Base-by-base conservation (phyloP, 2,113 vertebrate genomes). In the Tonatia bakeri region DNA sequence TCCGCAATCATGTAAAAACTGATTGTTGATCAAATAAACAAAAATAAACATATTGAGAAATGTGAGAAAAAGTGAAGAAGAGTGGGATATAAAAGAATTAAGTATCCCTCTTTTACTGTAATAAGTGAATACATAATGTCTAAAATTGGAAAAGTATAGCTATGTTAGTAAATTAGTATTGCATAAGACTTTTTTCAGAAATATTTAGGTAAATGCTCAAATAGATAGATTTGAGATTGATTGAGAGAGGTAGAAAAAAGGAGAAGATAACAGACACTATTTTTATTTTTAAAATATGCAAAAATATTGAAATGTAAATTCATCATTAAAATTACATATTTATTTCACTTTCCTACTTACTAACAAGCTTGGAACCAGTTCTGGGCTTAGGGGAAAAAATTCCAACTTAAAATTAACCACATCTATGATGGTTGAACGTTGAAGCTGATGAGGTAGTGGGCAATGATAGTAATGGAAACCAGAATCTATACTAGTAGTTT, bases 401-500 rank as follows among this genome's bases (percentile, higher is more conserved):
- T 92, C 36, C 69, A 73, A 33, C 33, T 91, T 79, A 94, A 91
- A 89, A 69, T n/a, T 47, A 90, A 73, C 77, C 38, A 76, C 75
- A 16, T 94, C 10, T 94, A n/a, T 65, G 64, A 33, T 56, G 47
- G n/a, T 0, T 65, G 43, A 95, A 33, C 40, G 5, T 14, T 92
- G 79, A 94, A 31, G 33, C 0, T 67, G 24, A 79, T 93, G 79
- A 93, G 64, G 69, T 64, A 91, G 83, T 72, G 36, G 69, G 9
- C 40, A 75, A 47, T 22, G 1, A 15, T 38, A 70, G 61, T 36
- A 91, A 82, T 56, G 76, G 87, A 94, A 94, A 86, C 47, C 38
- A 92, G 54, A 91, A 79, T 89, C 45, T 89, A 75, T 75, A 20
- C 17, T 75, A 67, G 82, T 47, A 59, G 61, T 59, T 95, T 96